A percentile compares a stretch with the other conserved stretches of the same genome.
phyloP scores from a whole-genome alignment of 2,113 vertebrate genomes.

The Felis catus region F.catus_Fca126_mat1.0 CM031413.1:127768001-127768500 shows the following conservation, averaged over 20 bases:
- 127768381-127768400: not conserved
- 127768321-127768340: not conserved
- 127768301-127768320: not conserved
- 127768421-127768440: not conserved
- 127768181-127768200: not conserved
- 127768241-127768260: too few species aligned
- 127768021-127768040: too few species aligned
- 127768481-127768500: not conserved
- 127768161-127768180: not conserved
- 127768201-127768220: not conserved
- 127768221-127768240: not conserved
- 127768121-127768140: not conserved
- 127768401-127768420: not conserved
- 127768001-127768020: too few species aligned
- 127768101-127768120: not conserved
- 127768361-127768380: not conserved
- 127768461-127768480: accelerated
- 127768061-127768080: too few species aligned
- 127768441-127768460: not conserved
- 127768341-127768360: not conserved
- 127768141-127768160: not conserved
- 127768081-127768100: not conserved
- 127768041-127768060: too few species aligned
- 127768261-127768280: not conserved
- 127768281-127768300: not conserved